Evolutionary conservation across 2,113 vertebrate species (phyloP), one percentile per base, ranked within the genome.

Genomic region (Melanerpes formicivorus): DNA sequence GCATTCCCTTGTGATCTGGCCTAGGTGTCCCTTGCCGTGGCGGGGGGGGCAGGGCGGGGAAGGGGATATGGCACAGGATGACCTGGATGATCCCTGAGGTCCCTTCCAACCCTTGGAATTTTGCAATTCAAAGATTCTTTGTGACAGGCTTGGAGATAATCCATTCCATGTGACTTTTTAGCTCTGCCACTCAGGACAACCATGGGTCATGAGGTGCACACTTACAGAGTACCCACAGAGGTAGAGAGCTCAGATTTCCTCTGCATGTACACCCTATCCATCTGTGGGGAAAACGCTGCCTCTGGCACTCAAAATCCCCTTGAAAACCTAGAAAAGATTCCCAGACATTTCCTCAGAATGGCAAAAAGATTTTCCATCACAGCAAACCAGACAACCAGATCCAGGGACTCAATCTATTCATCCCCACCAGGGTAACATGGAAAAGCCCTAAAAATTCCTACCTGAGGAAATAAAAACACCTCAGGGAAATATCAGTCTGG

Each of bases 151-250:
- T 81, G 40, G 25, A 93, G 74, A 93, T 87, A 70, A 84, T 76
- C 80, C 70, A 44, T 80, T 86, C 77, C 50, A 29, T 37, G 66
- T 34, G 66, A 81, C 59, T 58, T 90, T 69, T 91, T 64, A 30
- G 11, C 50, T 44, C 34, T 81, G 55, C 26, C n/a, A 77, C 50
- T 30, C 55, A 44, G 67, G 63, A 87, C 71, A 88, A 88, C 82
- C 12, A 17, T 10, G 76, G 30, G 86, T 14, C 86, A 46, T 93
- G 79, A 84, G 76, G 70, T 65, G 56, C 32, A 59, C 67, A 64
- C 78, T 91, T 86, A 95, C 72, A 87, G 69, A 32, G 30, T 29
- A 58, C 5, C 60, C 79, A 93, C 34, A 74, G 73, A 91, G 77
- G 54, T 23, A 70, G 50, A 21, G 80, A 94, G 55, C 50, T 92